Conservation (phyloP, 2,113 vertebrate species). For the Pipra filicauda region DNA sequence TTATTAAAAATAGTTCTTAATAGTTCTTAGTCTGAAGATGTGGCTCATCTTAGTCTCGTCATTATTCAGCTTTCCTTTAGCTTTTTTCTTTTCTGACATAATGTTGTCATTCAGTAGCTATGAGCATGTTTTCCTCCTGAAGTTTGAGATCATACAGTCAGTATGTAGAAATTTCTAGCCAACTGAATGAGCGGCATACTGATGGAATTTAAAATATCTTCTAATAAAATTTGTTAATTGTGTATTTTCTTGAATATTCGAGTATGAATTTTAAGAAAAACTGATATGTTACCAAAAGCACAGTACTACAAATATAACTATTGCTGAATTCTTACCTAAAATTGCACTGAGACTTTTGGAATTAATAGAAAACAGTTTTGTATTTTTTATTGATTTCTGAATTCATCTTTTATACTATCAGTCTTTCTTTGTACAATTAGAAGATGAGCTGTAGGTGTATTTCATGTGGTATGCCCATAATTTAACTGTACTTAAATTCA, state of each 20-base stretch:
- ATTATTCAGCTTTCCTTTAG: background rate
- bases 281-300: rapidly evolving
- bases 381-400: background rate
- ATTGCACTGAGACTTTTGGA: background rate
- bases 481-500: background rate
- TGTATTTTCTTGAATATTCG: background rate
- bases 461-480: background rate
- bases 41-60: background rate
- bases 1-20: background rate
- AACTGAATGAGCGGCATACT: background rate
- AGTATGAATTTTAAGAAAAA: background rate
- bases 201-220: background rate
- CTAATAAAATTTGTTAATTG: background rate
- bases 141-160: background rate
- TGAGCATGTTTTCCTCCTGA: rapidly evolving
- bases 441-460: background rate
- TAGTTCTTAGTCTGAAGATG: background rate
- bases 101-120: background rate
- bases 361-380: background rate
- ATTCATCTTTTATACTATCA: background rate
- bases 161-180: background rate
- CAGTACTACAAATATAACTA: background rate
- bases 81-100: background rate
- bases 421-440: background rate
- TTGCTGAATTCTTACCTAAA: background rate